Evolutionary conservation across 2,113 vertebrate genomes (phyloP).

Genomic region (Eptatretus burgeri): DNA sequence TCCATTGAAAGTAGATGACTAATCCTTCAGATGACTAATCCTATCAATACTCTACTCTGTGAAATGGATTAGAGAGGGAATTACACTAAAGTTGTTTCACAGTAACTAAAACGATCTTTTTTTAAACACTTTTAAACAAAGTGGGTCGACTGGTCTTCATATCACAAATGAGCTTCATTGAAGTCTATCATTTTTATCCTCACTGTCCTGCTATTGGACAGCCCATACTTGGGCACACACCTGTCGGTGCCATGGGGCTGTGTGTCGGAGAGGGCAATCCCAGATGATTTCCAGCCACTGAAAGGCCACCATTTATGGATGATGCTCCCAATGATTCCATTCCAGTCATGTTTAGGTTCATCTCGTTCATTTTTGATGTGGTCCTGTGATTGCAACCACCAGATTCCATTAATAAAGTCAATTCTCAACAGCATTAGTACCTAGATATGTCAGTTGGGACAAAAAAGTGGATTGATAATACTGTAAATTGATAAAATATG

Average conservation of each 20-base stretch:
- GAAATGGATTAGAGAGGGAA: background rate
- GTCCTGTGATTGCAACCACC: no score
- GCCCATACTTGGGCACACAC: constrained; percentile 16
- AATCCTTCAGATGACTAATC: no score
- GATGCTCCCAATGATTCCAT: constrained; percentile 84
- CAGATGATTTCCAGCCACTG: constrained; percentile 36
- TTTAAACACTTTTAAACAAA: background rate
- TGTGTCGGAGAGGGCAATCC: constrained; percentile 65
- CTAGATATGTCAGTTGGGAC: no score
- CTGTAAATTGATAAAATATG: no score
- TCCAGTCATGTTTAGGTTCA: constrained; percentile 77
- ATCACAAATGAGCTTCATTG: background rate
- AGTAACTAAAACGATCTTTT: background rate
- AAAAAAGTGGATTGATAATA: no score
- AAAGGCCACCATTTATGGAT: constrained; percentile 40
- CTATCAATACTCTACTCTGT: background rate
- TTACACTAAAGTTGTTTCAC: background rate
- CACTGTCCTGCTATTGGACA: background rate
- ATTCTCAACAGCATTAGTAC: no score
- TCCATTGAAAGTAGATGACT: no score
- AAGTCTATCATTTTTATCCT: background rate
- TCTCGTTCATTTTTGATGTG: constrained; percentile 44
- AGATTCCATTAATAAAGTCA: no score
- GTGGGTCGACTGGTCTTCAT: background rate
- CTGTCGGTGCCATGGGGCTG: constrained; percentile 46